A percentile compares a stretch with the other conserved stretches of the same genome.
Conservation (phyloP, 1,140 invertebrate genomes). For the Adoxophyes honmai region DNA sequence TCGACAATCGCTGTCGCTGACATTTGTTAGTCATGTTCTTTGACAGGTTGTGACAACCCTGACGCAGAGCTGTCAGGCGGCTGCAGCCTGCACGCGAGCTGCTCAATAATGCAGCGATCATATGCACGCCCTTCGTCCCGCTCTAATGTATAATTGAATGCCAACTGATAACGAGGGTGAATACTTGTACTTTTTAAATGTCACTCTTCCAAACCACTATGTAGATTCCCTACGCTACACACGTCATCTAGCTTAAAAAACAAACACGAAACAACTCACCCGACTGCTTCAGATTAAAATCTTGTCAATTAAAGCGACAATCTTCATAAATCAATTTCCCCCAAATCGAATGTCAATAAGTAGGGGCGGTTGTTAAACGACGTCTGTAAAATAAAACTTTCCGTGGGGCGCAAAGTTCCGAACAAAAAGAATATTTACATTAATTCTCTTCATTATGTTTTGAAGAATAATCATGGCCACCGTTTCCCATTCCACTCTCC, state of each 20-base stretch:
- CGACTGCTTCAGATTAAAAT: constrained; percentile 18
- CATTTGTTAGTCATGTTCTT: constrained; percentile 59
- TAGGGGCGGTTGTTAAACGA: constrained; percentile 74
- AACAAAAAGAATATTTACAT: constrained; percentile 78
- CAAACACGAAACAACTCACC: not conserved
- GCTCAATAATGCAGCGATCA: constrained; percentile 59
- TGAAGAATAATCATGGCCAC: constrained; percentile 77
- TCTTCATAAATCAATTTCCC: constrained; percentile 77
- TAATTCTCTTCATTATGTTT: constrained; percentile 79
- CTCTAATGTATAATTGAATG: not conserved
- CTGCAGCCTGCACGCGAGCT: constrained; percentile 38
- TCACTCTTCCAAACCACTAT: not conserved
- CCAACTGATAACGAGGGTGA: not conserved
- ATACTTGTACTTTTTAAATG: no score
- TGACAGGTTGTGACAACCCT: constrained; percentile 28
- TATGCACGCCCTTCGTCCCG: constrained; percentile 36
- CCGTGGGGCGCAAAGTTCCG: constrained; percentile 65
- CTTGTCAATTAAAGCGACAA: constrained; percentile 74
- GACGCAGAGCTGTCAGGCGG: constrained; percentile 45
- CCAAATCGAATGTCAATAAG: constrained; percentile 76
- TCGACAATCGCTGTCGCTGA: constrained; percentile 29
- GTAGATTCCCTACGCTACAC: not conserved
- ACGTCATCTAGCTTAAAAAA: not conserved
- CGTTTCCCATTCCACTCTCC: constrained; percentile 68
- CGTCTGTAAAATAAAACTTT: constrained; percentile 76